Base-by-base conservation (phyloP, 2,113 vertebrate species). In the Labeo catla region DNA sequence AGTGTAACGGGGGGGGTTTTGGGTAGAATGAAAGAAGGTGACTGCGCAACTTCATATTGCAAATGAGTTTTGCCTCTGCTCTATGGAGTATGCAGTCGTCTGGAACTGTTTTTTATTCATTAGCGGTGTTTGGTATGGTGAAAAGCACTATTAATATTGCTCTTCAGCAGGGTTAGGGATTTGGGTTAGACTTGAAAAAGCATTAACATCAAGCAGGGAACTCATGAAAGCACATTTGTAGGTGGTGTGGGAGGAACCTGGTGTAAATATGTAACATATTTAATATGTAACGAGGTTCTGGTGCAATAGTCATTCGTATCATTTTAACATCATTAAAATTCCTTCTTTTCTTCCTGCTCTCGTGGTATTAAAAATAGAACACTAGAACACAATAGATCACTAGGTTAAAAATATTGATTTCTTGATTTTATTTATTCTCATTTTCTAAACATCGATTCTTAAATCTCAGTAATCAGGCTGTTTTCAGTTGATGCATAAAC, bases 71-170 rank as follows among this genome's bases (percentile, higher is more conserved):
- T 21, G 23, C 11, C 8, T 61, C 57, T 43, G 10, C 76, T 73
- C 47, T 28, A n/a, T 23, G 39, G 83, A 82, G 19, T 77, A 16
- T 81, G 21, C 80, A 28, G 23, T 82, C 76, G 10, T 68, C 84
- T 79, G 78, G 36, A 81, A 81, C 54, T 23, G 57, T 65, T 45
- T 47, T 63, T 65, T 16, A 65, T 81, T 63, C 57, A 81, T 81
- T 65, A 49, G 43, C 8, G 28, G 47, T 50, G 16, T 39, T 70
- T 39, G 28, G 21, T 52, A 34, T 21, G 80, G 39, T 4, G 36
- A 70, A 28, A 34, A 82, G 50, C 45, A 34, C 23, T 68, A 19
- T 50, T 21, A 82, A 34, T 70, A 28, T 82, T 52, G 80, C 23
- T 50, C 16, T n/a, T 82, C 13, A 39, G 63, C 47, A 47, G 57